Evolutionary conservation across 1,140 invertebrate genomes (phyloP).

Genomic region (Ectropis grisescens): DNA sequence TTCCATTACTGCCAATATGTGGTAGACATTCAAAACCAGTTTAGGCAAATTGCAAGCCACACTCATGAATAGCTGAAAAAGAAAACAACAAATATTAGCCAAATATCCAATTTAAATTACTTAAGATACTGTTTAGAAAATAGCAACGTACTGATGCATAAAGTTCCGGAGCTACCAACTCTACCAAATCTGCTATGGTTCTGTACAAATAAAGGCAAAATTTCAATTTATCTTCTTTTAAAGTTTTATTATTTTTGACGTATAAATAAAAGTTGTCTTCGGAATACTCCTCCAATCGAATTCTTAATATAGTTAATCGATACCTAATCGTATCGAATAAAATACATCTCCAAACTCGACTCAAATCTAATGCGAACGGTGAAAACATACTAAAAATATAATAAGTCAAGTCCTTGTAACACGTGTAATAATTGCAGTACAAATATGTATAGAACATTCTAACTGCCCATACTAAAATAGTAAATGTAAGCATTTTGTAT

Average conservation of each 20-base stretch:
- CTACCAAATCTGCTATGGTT: constrained; percentile 34
- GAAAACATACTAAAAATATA: constrained; percentile 33
- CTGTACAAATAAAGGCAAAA: constrained; percentile 36
- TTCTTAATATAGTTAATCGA: constrained; percentile 32
- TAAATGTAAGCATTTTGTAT: constrained; percentile 18
- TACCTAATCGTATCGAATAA: constrained; percentile 36
- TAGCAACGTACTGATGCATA: constrained; percentile 35
- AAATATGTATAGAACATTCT: constrained; percentile 25
- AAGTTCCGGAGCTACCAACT: constrained; percentile 37
- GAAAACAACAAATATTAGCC: constrained; percentile 3
- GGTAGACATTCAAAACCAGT: constrained; percentile 41
- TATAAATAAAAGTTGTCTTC: constrained; percentile 35
- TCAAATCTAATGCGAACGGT: constrained; percentile 37
- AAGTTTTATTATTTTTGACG: constrained; percentile 27
- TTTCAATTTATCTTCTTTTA: constrained; percentile 36
- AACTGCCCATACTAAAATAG: constrained; percentile 21
- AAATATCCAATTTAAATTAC: no score
- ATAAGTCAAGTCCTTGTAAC: constrained; percentile 19
- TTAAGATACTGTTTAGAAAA: constrained; percentile 4
- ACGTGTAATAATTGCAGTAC: constrained; percentile 25
- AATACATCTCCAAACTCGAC: constrained; percentile 41
- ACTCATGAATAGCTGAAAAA: constrained; percentile 41
- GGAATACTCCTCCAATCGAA: constrained; percentile 28
- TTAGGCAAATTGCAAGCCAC: constrained; percentile 40
- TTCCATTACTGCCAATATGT: constrained; percentile 35